Evolutionary conservation across 2,113 vertebrate genomes (phyloP).

Genomic region (Uropsilus gracilis): DNA sequence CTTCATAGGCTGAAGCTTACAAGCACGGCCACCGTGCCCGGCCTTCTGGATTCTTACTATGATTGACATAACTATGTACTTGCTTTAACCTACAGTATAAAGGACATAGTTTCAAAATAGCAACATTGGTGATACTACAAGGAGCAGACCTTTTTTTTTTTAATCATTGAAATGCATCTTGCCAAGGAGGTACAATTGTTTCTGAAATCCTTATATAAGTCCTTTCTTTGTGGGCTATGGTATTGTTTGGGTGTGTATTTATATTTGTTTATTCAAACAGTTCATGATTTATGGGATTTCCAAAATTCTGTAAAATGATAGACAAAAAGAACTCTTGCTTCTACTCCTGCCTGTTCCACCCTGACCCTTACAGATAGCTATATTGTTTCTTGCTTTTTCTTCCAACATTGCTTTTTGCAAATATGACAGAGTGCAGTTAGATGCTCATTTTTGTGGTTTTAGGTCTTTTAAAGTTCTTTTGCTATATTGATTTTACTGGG

Average conservation of each 20-base stretch:
- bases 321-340: background rate
- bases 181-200: background rate
- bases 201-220: background rate
- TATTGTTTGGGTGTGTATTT: background rate
- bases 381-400: conserved; percentile 1
- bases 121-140: background rate
- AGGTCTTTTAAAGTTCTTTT: background rate
- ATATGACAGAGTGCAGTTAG: background rate
- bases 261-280: background rate
- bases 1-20: too few relatives aligned
- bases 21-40: too few relatives aligned
- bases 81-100: background rate
- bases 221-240: background rate
- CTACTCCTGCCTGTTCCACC: background rate
- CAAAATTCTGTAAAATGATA: background rate
- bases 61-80: background rate
- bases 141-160: background rate
- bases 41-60: background rate
- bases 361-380: background rate
- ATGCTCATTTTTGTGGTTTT: background rate
- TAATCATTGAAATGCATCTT: background rate
- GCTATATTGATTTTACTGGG: background rate
- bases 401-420: background rate
- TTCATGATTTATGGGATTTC: background rate
- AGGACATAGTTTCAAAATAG: background rate